Base-by-base conservation (phyloP, 37 sponge, comb jelly and placozoan genomes). In the Oscarella lobularis region DNA sequence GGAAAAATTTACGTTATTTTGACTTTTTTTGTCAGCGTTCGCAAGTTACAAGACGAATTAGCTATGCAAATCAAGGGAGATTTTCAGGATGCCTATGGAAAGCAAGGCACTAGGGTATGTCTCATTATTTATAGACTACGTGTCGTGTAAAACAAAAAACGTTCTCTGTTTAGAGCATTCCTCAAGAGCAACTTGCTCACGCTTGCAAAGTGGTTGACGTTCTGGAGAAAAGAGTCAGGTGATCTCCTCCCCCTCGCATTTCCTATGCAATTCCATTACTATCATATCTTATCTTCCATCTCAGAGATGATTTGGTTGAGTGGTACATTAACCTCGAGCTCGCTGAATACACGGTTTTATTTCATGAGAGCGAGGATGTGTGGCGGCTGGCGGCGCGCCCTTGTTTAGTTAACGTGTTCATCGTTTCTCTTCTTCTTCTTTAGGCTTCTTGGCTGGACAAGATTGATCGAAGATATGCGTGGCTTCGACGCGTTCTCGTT, bases 291-390 rank as follows among this genome's bases (percentile, higher is more conserved):
- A 65, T 71, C 36, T 73, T 60, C 73, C 32, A 38, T 39, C 75
- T 5, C 40, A 98, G 94, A 75, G 84, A 98, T 32, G 86, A 87
- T 60, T 37, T 98, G 20, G 78, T 94, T 30, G 38, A 76, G 29
- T 94, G 95, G 95, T 98, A 92, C 74, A 82, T 98, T 4, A 80
- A 89, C 31, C 87, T 91, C 2, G 95, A 94, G 80, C 75, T 98
- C 33, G 81, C 92, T 34, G 94, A 98, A 68, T 98, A 98, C 71
- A 86, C 88, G 39, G 81, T 87, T 40, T 75, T 86, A 75, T 98
- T 89, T 70, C 81, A 94, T 60, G 94, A 93, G 39, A 90, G 88
- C 6, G 81, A 83, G 35, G 88, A 88, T 39, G 88, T 81, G 38
- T 40, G 83, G 65, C 1, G 1, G 1, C 1, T 1, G n/a, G 33